Evolutionary conservation across 2,113 vertebrate species (phyloP).

Genomic region (Sarotherodon lohbergeri): DNA sequence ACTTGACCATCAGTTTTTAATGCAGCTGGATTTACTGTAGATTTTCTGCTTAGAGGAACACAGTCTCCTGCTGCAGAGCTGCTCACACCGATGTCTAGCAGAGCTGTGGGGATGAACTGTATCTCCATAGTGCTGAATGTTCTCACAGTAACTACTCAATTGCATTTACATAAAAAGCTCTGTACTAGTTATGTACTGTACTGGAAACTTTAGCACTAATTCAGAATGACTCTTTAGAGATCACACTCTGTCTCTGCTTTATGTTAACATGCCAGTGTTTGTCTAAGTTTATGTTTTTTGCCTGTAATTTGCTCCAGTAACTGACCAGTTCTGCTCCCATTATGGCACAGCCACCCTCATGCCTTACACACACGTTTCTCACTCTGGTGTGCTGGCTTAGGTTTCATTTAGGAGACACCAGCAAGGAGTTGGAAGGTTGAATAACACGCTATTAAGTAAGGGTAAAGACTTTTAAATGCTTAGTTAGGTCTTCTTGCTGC

Average conservation of each 20-base stretch:
- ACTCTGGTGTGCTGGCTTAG: neutral
- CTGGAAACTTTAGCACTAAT: neutral
- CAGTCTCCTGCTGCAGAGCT: neutral
- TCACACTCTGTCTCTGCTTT: neutral
- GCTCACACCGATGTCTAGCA: neutral
- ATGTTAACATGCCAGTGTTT: neutral
- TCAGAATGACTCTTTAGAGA: neutral
- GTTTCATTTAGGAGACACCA: neutral
- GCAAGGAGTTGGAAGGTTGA: neutral
- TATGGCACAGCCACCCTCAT: conserved; percentile 8
- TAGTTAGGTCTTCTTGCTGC: neutral
- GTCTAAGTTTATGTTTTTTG: neutral
- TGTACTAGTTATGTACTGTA: neutral
- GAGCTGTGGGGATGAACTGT: neutral
- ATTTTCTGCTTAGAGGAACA: neutral
- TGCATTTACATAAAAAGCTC: neutral
- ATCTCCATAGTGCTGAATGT: neutral
- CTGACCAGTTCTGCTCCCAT: conserved; percentile 13
- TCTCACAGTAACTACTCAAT: neutral
- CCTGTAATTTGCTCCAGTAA: conserved; percentile 12
- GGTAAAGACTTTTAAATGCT: neutral
- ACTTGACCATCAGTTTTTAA: neutral
- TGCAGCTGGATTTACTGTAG: neutral
- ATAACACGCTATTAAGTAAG: neutral
- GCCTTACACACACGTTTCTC: neutral